phyloP scores from a whole-genome alignment of 2,113 vertebrate genomes.

The Oenanthe melanoleuca region DNA sequence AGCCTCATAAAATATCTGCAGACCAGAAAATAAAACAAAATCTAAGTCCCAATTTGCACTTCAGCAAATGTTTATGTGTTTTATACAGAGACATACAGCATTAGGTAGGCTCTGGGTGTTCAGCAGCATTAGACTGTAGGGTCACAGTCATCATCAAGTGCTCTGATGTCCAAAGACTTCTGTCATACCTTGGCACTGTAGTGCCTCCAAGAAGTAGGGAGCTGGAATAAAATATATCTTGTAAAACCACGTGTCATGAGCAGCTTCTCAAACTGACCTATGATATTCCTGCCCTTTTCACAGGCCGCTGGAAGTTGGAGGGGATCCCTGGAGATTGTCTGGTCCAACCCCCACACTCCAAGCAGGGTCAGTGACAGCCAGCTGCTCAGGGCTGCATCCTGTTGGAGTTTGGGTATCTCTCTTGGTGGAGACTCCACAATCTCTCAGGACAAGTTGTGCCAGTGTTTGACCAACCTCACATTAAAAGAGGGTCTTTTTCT shows the following conservation, averaged over 20 bases:
- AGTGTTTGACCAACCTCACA: background rate
- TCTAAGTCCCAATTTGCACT: background rate
- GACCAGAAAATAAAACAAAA: background rate
- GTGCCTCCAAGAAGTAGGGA: background rate
- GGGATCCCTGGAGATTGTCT: background rate
- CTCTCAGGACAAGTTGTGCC: background rate
- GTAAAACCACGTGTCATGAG: background rate
- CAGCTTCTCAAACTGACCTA: background rate
- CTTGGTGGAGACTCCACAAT: background rate
- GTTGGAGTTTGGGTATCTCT: background rate
- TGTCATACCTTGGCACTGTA: background rate
- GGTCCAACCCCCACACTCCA: background rate
- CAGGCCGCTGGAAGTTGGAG: background rate
- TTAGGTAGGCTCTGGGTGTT: background rate
- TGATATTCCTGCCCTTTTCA: background rate
- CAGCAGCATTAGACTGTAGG: background rate
- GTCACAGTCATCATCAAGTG: background rate
- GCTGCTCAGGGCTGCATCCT: background rate
- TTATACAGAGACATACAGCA: background rate
- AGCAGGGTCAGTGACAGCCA: background rate
- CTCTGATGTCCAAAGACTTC: background rate
- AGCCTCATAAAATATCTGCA: background rate
- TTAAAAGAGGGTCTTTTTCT: background rate
- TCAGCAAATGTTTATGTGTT: background rate
- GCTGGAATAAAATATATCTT: background rate